These are phyloP conservation scores for Bombus superbus DNA, from an alignment of 1,140 invertebrate species.

Conservation along the genomic window DNA sequence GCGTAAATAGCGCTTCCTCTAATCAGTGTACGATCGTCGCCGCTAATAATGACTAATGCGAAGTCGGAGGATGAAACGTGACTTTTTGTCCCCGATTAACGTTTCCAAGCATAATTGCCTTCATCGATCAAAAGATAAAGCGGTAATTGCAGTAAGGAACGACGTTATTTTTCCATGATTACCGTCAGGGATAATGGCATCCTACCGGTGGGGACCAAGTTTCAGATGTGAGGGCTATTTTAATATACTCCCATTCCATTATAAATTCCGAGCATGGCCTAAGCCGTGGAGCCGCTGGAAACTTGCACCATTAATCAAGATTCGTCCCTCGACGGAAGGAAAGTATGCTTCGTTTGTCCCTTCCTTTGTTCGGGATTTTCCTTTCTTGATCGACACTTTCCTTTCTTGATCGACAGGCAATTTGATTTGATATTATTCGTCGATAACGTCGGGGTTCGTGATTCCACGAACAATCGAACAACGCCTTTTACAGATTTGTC, in stretches of 20 bases:
- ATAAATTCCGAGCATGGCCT: conserved; percentile 76
- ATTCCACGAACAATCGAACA: background rate
- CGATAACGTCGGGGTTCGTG: no score
- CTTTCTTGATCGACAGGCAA: conserved; percentile 19
- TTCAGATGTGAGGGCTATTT: conserved; percentile 73
- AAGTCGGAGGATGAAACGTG: background rate
- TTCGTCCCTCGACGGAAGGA: conserved; percentile 68
- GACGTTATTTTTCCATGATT: conserved; percentile 49
- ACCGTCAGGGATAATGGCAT: conserved; percentile 20
- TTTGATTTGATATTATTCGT: conserved; percentile 23
- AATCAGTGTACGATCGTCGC: background rate
- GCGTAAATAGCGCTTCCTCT: background rate
- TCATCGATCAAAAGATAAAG: conserved; percentile 59
- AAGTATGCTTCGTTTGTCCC: conserved; percentile 56
- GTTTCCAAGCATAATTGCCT: conserved; percentile 47
- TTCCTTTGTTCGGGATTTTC: conserved; percentile 54
- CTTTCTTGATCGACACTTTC: conserved; percentile 27
- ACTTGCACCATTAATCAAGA: conserved; percentile 81
- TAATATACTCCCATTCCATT: conserved; percentile 74
- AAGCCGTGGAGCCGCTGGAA: conserved; percentile 62
- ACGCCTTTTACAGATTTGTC: background rate
- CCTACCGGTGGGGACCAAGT: background rate
- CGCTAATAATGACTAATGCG: conserved; percentile 2
- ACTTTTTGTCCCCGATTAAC: conserved; percentile 38
- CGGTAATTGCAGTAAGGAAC: conserved; percentile 54